Percentiles rank a stretch among this genome's conserved stretches.
These are phyloP conservation scores for Lepidurus couesii DNA, from an alignment of 1,140 invertebrate genomes.

Conservation along the genomic window DNA sequence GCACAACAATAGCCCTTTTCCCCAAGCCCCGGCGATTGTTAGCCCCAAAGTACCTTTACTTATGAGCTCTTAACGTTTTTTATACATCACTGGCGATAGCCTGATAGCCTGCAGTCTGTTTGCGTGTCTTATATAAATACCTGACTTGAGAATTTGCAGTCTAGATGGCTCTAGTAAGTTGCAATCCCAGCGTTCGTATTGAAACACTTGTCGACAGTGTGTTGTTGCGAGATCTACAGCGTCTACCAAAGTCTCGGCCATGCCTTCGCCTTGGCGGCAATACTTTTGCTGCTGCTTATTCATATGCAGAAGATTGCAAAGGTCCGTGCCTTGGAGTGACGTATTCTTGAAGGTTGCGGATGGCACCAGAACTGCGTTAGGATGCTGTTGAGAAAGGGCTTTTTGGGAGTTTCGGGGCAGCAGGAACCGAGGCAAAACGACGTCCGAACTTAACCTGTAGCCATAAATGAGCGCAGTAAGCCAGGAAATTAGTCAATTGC, in stretches of 20 bases:
- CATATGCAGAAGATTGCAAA: constrained; percentile 17
- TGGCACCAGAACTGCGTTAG: not conserved
- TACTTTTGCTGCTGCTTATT: constrained; percentile 25
- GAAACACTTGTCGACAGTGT: constrained; percentile 47
- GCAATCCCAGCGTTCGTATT: constrained; percentile 47
- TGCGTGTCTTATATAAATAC: not conserved
- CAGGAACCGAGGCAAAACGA: not conserved
- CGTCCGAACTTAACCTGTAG: not conserved
- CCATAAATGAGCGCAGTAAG: not conserved
- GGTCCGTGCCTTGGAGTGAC: not conserved
- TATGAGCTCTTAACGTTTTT: no score
- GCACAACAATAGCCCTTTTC: no score
- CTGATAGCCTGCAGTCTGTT: no score
- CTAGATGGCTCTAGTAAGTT: not conserved
- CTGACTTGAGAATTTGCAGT: constrained; percentile 24
- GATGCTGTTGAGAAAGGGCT: not conserved
- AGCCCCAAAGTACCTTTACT: no score
- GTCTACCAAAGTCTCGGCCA: constrained; percentile 25
- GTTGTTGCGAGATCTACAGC: constrained; percentile 41
- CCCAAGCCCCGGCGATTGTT: no score
- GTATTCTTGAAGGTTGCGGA: not conserved
- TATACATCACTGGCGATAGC: no score
- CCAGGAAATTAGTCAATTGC: not conserved
- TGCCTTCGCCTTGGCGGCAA: constrained; percentile 24
- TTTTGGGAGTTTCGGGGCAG: not conserved